Evolutionary conservation across 1,140 invertebrate genomes (phyloP).

Genomic region (Zeugodacus cucurbitae): DNA sequence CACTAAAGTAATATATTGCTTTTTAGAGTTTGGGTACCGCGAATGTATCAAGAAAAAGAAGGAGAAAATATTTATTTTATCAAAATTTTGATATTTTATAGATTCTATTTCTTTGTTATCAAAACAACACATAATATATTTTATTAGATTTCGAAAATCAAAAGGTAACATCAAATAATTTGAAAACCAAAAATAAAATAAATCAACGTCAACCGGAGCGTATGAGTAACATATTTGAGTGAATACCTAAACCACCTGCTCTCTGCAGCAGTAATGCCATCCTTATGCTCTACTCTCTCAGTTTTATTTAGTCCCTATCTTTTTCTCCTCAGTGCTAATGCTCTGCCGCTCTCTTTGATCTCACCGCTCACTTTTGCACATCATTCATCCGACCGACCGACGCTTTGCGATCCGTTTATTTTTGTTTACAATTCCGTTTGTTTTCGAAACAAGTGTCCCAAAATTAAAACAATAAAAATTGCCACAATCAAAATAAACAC

Average conservation of each 20-base stretch:
- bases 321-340: not conserved
- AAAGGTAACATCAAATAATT: too few species aligned
- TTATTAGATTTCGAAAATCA: too few species aligned
- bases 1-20: too few species aligned
- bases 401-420: not conserved
- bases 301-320: too few species aligned
- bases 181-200: too few species aligned
- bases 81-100: too few species aligned
- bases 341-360: too few species aligned
- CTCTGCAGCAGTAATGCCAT: not conserved
- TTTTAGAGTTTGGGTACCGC: too few species aligned
- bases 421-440: slow-evolving; percentile 37
- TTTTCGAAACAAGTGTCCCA: slow-evolving; percentile 47
- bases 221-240: not conserved
- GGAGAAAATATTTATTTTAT: too few species aligned
- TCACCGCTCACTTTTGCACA: not conserved
- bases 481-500: slow-evolving; percentile 42
- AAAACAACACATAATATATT: too few species aligned
- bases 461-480: slow-evolving; percentile 52
- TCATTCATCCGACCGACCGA: not conserved
- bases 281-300: not conserved
- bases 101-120: too few species aligned
- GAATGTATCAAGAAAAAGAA: too few species aligned
- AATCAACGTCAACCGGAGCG: not conserved
- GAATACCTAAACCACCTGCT: not conserved